Evolutionary conservation across 2,888 invertebrate genomes (phyloP).

Genomic region (Temnothorax ravouxi): DNA sequence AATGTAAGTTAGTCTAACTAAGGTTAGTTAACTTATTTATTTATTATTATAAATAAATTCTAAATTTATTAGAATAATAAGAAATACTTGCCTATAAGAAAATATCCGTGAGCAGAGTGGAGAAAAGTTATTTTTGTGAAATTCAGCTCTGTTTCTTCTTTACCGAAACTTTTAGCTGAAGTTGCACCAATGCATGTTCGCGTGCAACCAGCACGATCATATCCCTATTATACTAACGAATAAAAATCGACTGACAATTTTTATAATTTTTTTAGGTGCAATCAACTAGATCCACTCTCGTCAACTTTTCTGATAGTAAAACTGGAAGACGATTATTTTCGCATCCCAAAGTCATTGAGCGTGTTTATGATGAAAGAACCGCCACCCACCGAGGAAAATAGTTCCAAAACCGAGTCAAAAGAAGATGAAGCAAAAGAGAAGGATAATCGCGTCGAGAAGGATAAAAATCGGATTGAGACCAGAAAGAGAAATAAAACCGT

Average conservation of each 20-base stretch:
- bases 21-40: background rate
- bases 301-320: slow-evolving; percentile 82
- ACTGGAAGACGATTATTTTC: slow-evolving; percentile 82
- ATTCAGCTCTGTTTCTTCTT: slow-evolving; percentile 19
- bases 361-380: slow-evolving; percentile 82
- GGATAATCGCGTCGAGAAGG: background rate
- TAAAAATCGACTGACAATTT: slow-evolving; percentile 74
- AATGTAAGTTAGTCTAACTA: background rate
- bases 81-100: background rate
- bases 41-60: slow-evolving; percentile 7
- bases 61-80: background rate
- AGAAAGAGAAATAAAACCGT: slow-evolving; percentile 32
- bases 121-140: background rate
- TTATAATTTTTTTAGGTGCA: slow-evolving; percentile 82
- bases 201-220: slow-evolving; percentile 59
- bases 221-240: slow-evolving; percentile 24
- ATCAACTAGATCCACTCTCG: slow-evolving; percentile 80
- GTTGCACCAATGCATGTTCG: slow-evolving; percentile 67
- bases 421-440: background rate
- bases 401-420: slow-evolving; percentile 13
- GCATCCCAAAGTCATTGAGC: slow-evolving; percentile 81
- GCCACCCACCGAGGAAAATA: slow-evolving; percentile 62
- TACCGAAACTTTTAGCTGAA: slow-evolving; percentile 21
- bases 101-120: slow-evolving; percentile 10
- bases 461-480: slow-evolving; percentile 1